phyloP scores from a whole-genome alignment of 2,797 vertebrate genomes.

The Labeo calbasu region DNA sequence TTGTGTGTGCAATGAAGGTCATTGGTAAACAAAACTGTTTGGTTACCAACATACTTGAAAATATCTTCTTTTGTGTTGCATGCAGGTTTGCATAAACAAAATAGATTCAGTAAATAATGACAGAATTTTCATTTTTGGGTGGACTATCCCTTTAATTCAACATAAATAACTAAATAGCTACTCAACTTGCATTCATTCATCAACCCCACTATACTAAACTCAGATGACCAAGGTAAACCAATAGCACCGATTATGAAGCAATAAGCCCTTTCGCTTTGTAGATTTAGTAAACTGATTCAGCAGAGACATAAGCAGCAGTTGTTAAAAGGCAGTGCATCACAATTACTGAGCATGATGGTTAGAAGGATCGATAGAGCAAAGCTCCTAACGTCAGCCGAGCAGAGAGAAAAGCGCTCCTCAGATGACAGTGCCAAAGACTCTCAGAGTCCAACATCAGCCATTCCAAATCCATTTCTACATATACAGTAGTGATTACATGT shows the following conservation, averaged over 20 bases:
- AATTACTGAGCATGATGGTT: constrained; percentile 77
- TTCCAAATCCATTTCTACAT: constrained; percentile 82
- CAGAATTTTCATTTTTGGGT: not conserved
- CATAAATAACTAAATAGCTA: not conserved
- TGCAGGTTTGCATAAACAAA: not conserved
- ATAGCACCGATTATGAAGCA: constrained; percentile 72
- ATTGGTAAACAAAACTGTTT: not conserved
- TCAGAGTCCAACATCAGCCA: constrained; percentile 75
- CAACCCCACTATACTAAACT: not conserved
- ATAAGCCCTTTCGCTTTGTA: constrained; percentile 75
- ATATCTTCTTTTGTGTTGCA: not conserved
- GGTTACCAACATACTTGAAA: not conserved
- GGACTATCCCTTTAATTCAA: constrained; percentile 3
- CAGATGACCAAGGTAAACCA: constrained; percentile 31
- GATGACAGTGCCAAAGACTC: constrained; percentile 73
- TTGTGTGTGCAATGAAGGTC: not conserved
- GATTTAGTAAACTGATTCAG: constrained; percentile 77
- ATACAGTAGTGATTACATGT: constrained; percentile 80
- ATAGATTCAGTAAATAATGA: not conserved
- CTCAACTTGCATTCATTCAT: constrained; percentile 23
- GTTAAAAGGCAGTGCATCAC: constrained; percentile 75
- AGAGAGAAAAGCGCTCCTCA: constrained; percentile 73
- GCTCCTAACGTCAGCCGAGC: constrained; percentile 77
- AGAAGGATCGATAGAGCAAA: constrained; percentile 77
- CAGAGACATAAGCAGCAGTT: constrained; percentile 79